A percentile compares a stretch with the other conserved stretches of the same genome.
Evolutionary conservation across 2,888 invertebrate species (phyloP).

Genomic region (Leucoma salicis): DNA sequence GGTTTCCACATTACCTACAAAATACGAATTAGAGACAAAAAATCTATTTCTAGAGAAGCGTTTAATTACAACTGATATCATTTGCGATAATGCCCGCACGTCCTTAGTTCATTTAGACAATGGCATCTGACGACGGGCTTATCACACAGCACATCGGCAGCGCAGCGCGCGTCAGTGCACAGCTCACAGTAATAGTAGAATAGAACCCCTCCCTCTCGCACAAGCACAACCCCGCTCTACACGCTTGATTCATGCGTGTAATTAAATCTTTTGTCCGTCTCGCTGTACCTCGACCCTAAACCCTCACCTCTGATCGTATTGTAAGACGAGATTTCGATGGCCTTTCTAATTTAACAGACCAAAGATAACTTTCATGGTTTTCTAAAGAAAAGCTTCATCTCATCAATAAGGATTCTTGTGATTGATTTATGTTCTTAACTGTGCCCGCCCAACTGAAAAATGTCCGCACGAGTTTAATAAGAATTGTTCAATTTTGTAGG

Average conservation of each 20-base stretch:
- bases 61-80: conserved; percentile 56
- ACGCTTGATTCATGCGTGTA: conserved; percentile 80
- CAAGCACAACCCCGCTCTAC: conserved; percentile 39
- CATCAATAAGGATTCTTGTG: conserved; percentile 59
- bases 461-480: conserved; percentile 5
- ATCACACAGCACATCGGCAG: conserved; percentile 53
- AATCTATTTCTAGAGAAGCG: conserved; percentile 19
- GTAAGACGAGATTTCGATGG: conserved; percentile 57
- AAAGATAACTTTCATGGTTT: conserved; percentile 39
- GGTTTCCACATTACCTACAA: no score
- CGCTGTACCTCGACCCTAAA: conserved; percentile 54
- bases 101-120: conserved; percentile 55
- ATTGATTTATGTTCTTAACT: conserved; percentile 50
- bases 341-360: conserved; percentile 61
- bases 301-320: conserved; percentile 54
- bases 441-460: conserved; percentile 9
- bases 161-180: conserved; percentile 59
- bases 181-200: conserved; percentile 55
- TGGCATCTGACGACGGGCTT: conserved; percentile 45
- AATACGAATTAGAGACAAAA: no score
- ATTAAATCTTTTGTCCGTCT: conserved; percentile 79
- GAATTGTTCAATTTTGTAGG: neutral
- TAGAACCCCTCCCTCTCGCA: conserved; percentile 41
- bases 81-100: conserved; percentile 63
- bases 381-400: conserved; percentile 48